Evolutionary conservation across 2,888 invertebrate genomes (phyloP), one percentile per base, ranked within the genome.

Genomic region (Tipula helvola): DNA sequence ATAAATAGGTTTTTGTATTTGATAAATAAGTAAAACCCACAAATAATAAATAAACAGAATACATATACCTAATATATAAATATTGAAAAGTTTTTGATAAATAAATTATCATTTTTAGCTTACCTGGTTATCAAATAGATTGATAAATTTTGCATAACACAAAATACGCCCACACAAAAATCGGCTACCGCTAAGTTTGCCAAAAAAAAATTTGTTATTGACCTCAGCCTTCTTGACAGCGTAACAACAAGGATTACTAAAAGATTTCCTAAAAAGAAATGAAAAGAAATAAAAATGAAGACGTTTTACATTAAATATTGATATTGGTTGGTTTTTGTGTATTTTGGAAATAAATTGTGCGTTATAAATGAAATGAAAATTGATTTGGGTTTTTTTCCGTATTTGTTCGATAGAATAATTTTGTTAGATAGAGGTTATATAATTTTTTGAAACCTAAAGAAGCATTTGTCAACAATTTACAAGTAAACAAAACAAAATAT

Each of bases 111-210:
- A 28, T 28, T 71, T 71, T 10, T 71, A n/a, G 12, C 93, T 94
- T 90, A 95, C 95, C 95, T 95, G 86, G 94, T 94, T 89, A 95
- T 95, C 87, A 96, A 93, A 91, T 96, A 96, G 89, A 96, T 96
- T 85, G 95, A 95, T 89, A 98, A 93, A 90, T 97, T 97, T 90
- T 97, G 97, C 91, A 96, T 96, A 87, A 97, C 96, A 91, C 97
- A 98, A 91, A 98, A 97, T 86, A 97, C 93, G 10, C 97, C 97
- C n/a, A 97, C 97, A 90, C 97, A 96, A 89, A 98, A 94, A 91
- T 98, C 97, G 4, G 98, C 97, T 87, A 96, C 94, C 0, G 97
- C 97, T 88, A 98, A 92, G 91, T 98, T 97, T 28, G 97, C 97
- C 90, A 98, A 92, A 91, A 97, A 97, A 91, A 97, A 97, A 91